Conservation (phyloP, 2,797 vertebrate genomes). For the Bryconaethiops microstoma region DNA sequence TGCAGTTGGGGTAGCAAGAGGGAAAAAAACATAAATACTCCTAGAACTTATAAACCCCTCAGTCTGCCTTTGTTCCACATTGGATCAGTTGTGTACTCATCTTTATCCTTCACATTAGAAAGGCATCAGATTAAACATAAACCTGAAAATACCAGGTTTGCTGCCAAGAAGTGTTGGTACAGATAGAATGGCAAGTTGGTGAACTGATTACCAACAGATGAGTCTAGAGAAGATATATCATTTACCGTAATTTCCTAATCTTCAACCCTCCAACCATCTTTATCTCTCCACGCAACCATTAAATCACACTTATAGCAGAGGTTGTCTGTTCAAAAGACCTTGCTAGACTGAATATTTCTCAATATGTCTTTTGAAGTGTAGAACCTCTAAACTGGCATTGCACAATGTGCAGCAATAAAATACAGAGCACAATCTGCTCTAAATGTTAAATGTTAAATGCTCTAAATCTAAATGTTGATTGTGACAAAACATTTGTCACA, state of each 20-base stretch:
- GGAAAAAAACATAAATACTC: background rate
- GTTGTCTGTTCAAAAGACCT: background rate
- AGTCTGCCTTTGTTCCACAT: background rate
- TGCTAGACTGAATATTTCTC: background rate
- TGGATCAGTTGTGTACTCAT: background rate
- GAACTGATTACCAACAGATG: background rate
- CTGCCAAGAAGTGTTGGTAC: background rate
- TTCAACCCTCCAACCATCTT: background rate
- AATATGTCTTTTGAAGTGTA: background rate
- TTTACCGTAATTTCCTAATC: no score
- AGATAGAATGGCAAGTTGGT: background rate
- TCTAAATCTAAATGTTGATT: slow-evolving; percentile 8
- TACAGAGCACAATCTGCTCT: background rate
- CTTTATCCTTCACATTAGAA: background rate
- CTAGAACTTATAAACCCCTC: background rate
- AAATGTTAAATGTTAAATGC: no score
- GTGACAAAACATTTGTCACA: background rate
- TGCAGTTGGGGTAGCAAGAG: background rate
- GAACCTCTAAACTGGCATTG: background rate
- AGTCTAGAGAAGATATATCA: background rate
- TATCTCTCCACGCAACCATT: background rate
- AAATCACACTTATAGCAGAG: background rate
- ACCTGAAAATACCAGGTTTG: background rate
- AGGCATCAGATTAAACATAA: background rate
- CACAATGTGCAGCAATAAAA: background rate